Evolutionary conservation across 2,888 invertebrate species (phyloP), one percentile per base, ranked within the genome.

Genomic region (Syritta pipiens): DNA sequence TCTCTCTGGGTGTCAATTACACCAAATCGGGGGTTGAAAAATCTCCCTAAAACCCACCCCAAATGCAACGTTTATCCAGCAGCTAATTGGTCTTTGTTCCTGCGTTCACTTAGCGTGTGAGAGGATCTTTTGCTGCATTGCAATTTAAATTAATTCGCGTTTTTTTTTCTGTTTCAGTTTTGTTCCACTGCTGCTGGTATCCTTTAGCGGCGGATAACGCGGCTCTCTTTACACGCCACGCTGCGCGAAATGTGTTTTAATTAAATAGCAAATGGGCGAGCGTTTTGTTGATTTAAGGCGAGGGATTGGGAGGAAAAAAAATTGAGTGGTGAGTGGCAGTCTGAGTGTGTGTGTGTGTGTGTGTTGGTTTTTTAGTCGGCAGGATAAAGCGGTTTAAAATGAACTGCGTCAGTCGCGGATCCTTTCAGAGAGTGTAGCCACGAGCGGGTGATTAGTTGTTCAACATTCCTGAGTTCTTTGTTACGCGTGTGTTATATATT

Each of bases 61-160:
- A n/a, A n/a, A 19, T 49, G 51, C 20, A 51, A 20, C 51, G 4
- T 20, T 49, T 14, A 9, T 10, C 9, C 19, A 5, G 19, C 28
- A 28, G 32, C 49, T 49, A 30, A 49, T 49, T 51, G 51, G 22
- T 12, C 51, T 22, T 5, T 51, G 32, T 30, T 30, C 9, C 32
- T 20, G 51, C 12, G 22, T 35, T 32, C 32, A 51, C 20, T 51
- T 35, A 32, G n/a, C 19, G 10, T 20, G n/a, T n/a, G n/a, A n/a
- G n/a, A n/a, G n/a, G 32, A 20, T 51, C 20, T 32, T 51, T 30
- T 51, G 51, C 51, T 32, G n/a, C n/a, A n/a, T n/a, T 32, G 51
- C 32, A 51, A 51, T 51, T 51, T 51, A 32, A 51, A 51, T 35
- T 51, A 51, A 51, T 51, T 17, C n/a, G n/a, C n/a, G n/a, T n/a